Percentiles rank a stretch among this genome's conserved stretches.
These are phyloP conservation scores for Phalanger gymnotis DNA, from an alignment of 2,797 vertebrate species.

Conservation along the genomic window DNA sequence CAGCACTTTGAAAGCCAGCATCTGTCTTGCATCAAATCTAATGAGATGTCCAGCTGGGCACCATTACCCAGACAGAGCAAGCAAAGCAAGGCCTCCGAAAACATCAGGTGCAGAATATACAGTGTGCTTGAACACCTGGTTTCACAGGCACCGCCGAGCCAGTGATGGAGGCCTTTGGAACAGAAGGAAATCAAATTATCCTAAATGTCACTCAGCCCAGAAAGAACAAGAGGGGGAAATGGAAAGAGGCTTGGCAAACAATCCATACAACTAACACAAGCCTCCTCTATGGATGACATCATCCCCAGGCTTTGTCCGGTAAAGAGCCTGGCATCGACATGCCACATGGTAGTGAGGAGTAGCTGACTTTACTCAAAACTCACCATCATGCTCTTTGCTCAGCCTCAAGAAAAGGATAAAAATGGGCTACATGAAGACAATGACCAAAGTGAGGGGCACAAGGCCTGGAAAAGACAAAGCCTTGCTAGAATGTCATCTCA, in stretches of 20 bases:
- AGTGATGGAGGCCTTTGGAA: background rate
- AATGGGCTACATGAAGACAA: background rate
- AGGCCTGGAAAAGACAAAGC: background rate
- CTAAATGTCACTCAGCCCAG: background rate
- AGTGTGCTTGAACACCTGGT: background rate
- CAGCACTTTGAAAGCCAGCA: background rate
- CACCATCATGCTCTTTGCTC: background rate
- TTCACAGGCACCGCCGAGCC: constrained; percentile 4
- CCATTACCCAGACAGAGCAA: background rate
- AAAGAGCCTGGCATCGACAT: background rate
- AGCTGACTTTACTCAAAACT: background rate
- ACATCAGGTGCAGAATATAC: constrained; percentile 9
- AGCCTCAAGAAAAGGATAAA: background rate
- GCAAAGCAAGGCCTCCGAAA: background rate
- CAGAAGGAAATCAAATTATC: background rate
- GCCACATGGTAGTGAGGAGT: background rate
- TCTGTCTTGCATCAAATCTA: constrained; percentile 2
- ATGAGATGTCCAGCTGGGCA: constrained; percentile 35
- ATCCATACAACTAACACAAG: background rate
- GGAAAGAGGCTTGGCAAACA: constrained; percentile 1
- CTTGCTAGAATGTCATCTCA: too few species aligned
- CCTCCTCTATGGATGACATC: background rate
- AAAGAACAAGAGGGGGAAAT: background rate
- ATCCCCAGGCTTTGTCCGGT: background rate
- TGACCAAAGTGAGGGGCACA: too few species aligned